Evolutionary conservation across 1,140 invertebrate species (phyloP).

Genomic region (Copidosoma floridanum): DNA sequence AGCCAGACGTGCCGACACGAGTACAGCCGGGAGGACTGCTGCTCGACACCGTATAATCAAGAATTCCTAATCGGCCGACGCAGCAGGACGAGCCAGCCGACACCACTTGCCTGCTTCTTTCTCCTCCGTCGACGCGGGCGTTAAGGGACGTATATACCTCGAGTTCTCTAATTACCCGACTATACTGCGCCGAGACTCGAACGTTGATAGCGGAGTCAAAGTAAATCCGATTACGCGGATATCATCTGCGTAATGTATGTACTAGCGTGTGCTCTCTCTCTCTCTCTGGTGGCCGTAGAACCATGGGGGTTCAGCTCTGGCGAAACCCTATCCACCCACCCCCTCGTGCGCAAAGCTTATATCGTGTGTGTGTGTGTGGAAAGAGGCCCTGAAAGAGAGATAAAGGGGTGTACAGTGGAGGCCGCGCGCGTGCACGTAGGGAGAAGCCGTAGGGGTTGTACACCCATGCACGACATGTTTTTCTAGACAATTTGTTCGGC

Average conservation of each 20-base stretch:
- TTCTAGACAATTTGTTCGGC: conserved; percentile 62
- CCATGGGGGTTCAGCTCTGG: neutral
- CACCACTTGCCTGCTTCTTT: conserved; percentile 19
- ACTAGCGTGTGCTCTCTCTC: conserved; percentile 34
- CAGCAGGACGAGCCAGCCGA: neutral
- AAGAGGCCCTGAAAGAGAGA: conserved; percentile 37
- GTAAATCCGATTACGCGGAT: conserved; percentile 57
- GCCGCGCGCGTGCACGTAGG: conserved; percentile 35
- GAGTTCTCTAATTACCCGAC: conserved; percentile 48
- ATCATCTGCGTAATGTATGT: conserved; percentile 57
- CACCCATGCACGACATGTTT: conserved; percentile 54
- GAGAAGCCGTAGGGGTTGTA: conserved; percentile 27
- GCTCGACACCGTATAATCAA: neutral
- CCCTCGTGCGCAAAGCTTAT: neutral
- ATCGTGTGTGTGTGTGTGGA: neutral
- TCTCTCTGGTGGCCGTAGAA: conserved; percentile 24
- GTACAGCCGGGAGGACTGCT: too few relatives aligned
- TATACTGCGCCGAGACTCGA: conserved; percentile 37
- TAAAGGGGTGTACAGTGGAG: conserved; percentile 53
- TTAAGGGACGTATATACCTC: too few relatives aligned
- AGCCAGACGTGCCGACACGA: too few relatives aligned
- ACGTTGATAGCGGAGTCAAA: conserved; percentile 56
- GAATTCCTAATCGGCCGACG: conserved; percentile 1
- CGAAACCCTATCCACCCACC: neutral
- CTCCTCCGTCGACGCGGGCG: neutral